phyloP scores from a whole-genome alignment of 2,113 vertebrate species.

The Sula dactylatra region DNA sequence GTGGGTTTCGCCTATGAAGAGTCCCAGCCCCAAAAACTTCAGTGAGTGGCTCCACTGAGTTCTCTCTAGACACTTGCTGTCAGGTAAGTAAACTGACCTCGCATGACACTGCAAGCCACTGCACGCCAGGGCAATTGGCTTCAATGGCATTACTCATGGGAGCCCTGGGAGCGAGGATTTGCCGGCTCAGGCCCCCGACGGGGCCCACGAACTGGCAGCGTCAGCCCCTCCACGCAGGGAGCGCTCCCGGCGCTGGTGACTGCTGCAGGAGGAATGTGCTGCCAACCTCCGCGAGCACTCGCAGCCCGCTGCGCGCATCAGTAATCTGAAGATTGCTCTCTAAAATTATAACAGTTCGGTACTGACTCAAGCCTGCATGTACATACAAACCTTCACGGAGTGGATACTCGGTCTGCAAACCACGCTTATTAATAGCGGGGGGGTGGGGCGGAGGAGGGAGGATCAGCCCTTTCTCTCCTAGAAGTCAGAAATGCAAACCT shows the following conservation, averaged over 20 bases:
- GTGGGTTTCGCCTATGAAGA: not conserved
- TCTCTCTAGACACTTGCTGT: not conserved
- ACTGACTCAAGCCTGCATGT: not conserved
- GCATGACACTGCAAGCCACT: not conserved
- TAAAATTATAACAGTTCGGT: not conserved
- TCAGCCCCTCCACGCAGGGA: not conserved
- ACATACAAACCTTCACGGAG: not conserved
- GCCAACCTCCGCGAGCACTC: not conserved
- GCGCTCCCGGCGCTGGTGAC: not conserved
- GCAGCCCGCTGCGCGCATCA: fast-evolving
- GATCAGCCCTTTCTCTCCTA: not conserved
- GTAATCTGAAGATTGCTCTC: not conserved
- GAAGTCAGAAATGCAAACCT: not conserved
- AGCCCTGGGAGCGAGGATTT: not conserved
- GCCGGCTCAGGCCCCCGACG: not conserved
- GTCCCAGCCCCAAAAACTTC: not conserved
- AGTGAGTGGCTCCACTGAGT: fast-evolving
- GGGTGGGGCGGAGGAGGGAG: not conserved
- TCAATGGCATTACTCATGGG: not conserved
- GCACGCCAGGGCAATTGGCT: not conserved
- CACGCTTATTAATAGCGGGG: not conserved
- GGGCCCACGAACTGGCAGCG: not conserved
- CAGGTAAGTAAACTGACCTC: not conserved
- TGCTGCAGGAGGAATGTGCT: not conserved
- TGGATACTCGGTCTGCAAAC: not conserved